Base-by-base conservation (phyloP, 2,113 vertebrate genomes). In the Camelus bactrianus region DNA sequence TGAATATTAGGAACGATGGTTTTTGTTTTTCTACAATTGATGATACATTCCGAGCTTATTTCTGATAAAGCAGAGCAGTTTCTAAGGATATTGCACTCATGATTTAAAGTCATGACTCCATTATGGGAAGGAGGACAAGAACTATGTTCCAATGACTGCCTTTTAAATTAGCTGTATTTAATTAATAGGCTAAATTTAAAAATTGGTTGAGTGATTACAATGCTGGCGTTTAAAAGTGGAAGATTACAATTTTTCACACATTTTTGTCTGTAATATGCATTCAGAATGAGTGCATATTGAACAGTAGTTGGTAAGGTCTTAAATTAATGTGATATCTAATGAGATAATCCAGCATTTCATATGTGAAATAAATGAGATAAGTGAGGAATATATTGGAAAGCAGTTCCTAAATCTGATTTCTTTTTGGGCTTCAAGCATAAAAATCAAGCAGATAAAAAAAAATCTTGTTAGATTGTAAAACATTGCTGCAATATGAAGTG, bases 401-500 rank as follows among this genome's bases (percentile, higher is more conserved):
- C 10, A 75, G n/a, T 93, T 85, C 48, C 77, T 97, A 92, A 90
- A 79, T 91, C 54, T 89, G 54, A 94, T 82, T 91, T 96, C 60
- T 95, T 96, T 95, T 97, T 46, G 76, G 35, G 50, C 54, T 94
- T 75, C 62, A 76, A 82, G 35, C n/a, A 62, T 92, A 42, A 95
- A 79, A 95, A 95, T 72, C 30, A 88, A 88, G 73, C n/a, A 79
- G 58, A 77, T 75, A 73, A 96, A 93, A 93, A 91, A n/a, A 91
- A 67, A 65, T 58, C 64, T 83, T 96, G 73, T 86, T 95, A 70
- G 35, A 46, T 30, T 93, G 56, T 95, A 48, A 93, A 97, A 97
- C 89, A 95, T 69, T 96, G 94, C 96, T 24, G 87, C 89, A 96
- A 96, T 98, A 89, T 79, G 64, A 96, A 92, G 50, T 93, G 85